Base-by-base conservation (phyloP, 2,888 invertebrate genomes). In the Morpho deidamia region DNA sequence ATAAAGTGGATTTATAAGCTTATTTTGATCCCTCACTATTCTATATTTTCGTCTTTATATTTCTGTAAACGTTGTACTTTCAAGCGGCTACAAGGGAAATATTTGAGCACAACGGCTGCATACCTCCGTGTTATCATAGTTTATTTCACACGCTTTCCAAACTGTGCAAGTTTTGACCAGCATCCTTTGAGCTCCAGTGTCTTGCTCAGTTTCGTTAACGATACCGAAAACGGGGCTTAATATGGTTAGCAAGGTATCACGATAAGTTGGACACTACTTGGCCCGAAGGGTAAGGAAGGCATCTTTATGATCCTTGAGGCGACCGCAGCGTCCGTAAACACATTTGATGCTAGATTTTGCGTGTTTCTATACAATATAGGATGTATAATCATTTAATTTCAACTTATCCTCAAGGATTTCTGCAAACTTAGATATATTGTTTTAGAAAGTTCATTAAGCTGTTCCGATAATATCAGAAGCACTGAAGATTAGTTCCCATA, bases 121-220 rank as follows among this genome's bases (percentile, higher is more conserved):
- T 78, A 76, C 77, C 75, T 74, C 62, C 70, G 68, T 72, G 77
- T 79, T 82, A 82, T 81, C 82, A 70, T 79, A 78, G 83, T 84
- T 83, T 84, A 85, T 81, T 83, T 77, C 72, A 69, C 78, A 76
- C 71, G 77, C 78, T 77, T 78, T 79, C 79, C 77, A 72, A 79
- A 76, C 73, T 70, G 66, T 76, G 78, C 77, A 78, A 52, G 54
- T 47, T 38, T 11, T 46, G 51, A 45, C 59, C 56, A 56, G 39
- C 2, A 9, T 38, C 0, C 7, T n/a, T 33, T 10, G 56, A 46
- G 72, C 64, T 1, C 60, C 61, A 48, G n/a, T 55, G 59, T 65
- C 23, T 51, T 50, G 5, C 23, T 5, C 23, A 23, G 23, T 23
- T 23, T 23, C 23, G 44, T 41, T 59, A 64, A 60, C 47, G 32